A percentile compares a stretch with the other conserved stretches of the same genome.
Conservation (phyloP, 2,888 invertebrate genomes). For the Tetheella fluctuosa region DNA sequence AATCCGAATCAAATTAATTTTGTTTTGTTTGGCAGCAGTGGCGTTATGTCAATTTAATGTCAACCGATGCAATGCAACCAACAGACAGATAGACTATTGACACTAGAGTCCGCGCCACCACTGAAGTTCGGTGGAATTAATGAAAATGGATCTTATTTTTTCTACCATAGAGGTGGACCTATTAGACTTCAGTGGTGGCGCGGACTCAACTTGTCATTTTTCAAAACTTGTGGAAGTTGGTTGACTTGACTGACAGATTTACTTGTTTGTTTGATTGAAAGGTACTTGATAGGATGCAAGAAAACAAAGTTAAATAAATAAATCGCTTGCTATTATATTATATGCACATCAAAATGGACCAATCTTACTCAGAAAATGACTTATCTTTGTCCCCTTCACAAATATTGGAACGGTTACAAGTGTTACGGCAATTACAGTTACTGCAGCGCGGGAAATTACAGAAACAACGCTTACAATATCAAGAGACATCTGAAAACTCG, state of each 20-base stretch:
- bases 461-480: conserved; percentile 68
- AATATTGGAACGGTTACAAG: conserved; percentile 72
- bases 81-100: too few species aligned
- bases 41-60: background rate
- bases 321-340: background rate
- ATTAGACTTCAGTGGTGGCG: too few species aligned
- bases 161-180: too few species aligned
- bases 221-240: background rate
- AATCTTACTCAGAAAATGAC: conserved; percentile 70
- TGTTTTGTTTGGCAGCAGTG: background rate
- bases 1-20: too few species aligned
- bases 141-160: too few species aligned
- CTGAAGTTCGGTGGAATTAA: too few species aligned
- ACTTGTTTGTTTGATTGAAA: too few species aligned
- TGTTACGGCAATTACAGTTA: conserved; percentile 69
- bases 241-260: too few species aligned
- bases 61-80: too few species aligned
- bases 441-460: conserved; percentile 76
- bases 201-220: background rate
- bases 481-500: conserved; percentile 63
- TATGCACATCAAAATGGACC: conserved; percentile 56
- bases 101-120: too few species aligned
- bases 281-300: too few species aligned
- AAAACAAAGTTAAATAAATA: too few species aligned
- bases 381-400: conserved; percentile 72